Base-by-base conservation (phyloP, 2,797 vertebrate species). In the Takifugu rubripes region DNA sequence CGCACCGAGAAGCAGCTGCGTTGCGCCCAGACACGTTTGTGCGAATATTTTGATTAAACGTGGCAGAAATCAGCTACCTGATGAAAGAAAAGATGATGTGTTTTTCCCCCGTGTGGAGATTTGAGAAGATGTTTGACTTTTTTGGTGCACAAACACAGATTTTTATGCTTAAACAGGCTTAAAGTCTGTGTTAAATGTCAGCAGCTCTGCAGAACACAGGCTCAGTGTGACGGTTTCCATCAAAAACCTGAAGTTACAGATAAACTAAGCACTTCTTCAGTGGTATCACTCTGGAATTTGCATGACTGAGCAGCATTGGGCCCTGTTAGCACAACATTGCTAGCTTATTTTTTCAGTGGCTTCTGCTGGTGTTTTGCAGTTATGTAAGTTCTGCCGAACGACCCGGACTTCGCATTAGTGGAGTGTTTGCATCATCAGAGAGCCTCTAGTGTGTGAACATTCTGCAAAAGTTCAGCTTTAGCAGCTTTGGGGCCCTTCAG, bases 351-450 rank as follows among this genome's bases (percentile, higher is more conserved):
- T 29, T 29, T 7, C 27, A 29, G 1, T 1, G 27, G 27, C 27
- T 3, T 1, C 1, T 15, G 43, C n/a, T 8, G 1, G 1, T 51
- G n/a, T 44, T 5, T 29, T 26, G 25, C 14, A 10, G 42, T 48
- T 40, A 12, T 14, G 26, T 48, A 26, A 59, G 56, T 27, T 21
- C 1, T 3, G 45, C 25, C n/a, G 29, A 29, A 49, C 40, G 58
- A 56, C 61, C 15, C 52, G 33, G 54, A 48, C 43, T 53, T 56
- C 56, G 16, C 49, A 31, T 59, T 52, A 49, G 48, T 50, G 52
- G n/a, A 51, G 64, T 3, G 26, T 48, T 25, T n/a, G 25, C 31
- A 10, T 54, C 56, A 31, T 56, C 3, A 3, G 5, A 24, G 5
- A 8, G 36, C 24, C 31, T 26, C 49, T 0, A 27, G 40, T 29